These are phyloP conservation scores for Mimumesa dahlbomi DNA, from an alignment of 2,888 invertebrate genomes.

Conservation along the genomic window DNA sequence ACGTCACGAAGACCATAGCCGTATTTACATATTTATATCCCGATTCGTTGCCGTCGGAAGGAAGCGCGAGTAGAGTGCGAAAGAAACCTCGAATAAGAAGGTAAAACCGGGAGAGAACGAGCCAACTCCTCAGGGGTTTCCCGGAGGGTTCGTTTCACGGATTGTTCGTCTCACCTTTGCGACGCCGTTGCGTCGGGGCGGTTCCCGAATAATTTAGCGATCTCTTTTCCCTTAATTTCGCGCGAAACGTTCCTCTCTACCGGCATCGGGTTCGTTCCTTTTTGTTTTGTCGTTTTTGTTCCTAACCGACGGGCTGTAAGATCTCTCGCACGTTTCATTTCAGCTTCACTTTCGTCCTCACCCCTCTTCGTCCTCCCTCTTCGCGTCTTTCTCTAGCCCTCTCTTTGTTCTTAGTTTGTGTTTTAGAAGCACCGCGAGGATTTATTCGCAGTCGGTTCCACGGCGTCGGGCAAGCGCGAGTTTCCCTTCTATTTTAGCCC, in stretches of 20 bases:
- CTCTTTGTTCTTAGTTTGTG: too few species aligned
- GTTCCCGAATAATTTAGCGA: slow-evolving; percentile 53
- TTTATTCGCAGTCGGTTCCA: too few species aligned
- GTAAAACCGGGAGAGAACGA: slow-evolving; percentile 5
- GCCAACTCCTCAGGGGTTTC: slow-evolving; percentile 5
- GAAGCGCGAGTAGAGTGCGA: slow-evolving; percentile 2
- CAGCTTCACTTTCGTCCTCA: slow-evolving; percentile 11
- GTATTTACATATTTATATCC: slow-evolving; percentile 66
- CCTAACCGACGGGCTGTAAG: background rate
- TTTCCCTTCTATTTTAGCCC: too few species aligned
- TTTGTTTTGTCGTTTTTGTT: background rate
- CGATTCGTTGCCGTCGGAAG: slow-evolving; percentile 2
- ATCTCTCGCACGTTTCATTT: slow-evolving; percentile 5
- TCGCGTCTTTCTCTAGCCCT: too few species aligned
- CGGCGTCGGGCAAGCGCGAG: too few species aligned
- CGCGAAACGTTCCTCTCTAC: slow-evolving; percentile 15
- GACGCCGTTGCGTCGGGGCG: background rate
- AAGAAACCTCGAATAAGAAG: background rate
- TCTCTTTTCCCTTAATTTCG: slow-evolving; percentile 43
- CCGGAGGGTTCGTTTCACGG: slow-evolving; percentile 42
- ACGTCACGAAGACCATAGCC: slow-evolving; percentile 7
- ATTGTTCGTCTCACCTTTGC: slow-evolving; percentile 33
- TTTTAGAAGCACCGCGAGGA: too few species aligned
- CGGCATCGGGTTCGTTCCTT: background rate
- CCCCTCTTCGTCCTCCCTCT: background rate